phyloP scores from a whole-genome alignment of 2,113 vertebrate species.

The Sinocyclocheilus maitianheensis region DNA sequence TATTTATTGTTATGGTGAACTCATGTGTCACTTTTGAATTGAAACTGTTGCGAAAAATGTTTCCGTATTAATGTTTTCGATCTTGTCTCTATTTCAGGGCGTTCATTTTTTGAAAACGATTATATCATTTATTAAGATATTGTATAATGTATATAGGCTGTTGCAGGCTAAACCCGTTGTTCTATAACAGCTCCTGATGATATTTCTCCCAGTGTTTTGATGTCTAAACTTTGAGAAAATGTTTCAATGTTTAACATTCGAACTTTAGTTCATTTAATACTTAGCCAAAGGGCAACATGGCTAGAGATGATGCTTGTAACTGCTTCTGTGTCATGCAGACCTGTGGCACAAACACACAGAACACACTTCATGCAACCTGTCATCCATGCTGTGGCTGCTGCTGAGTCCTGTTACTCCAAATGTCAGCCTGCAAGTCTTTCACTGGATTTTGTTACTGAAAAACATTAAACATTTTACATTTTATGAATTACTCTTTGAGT shows the following conservation, averaged over 20 bases:
- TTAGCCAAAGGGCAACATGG: constrained; percentile 22
- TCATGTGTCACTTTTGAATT: constrained; percentile 17
- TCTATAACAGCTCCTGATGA: not conserved
- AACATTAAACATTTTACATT: constrained; percentile 39
- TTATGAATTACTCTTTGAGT: constrained; percentile 12
- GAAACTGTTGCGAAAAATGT: constrained; percentile 22
- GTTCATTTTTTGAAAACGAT: not conserved
- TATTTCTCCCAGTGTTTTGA: constrained; percentile 22
- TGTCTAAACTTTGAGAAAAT: constrained; percentile 13
- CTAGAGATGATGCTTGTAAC: constrained; percentile 24
- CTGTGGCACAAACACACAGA: constrained; percentile 18
- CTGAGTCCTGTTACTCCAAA: constrained; percentile 29
- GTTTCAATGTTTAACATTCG: constrained; percentile 25
- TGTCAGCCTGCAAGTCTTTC: constrained; percentile 42
- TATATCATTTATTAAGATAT: constrained; percentile 39
- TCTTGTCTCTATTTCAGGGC: constrained; percentile 38
- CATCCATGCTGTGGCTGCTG: constrained; percentile 13
- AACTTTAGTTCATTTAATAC: not conserved
- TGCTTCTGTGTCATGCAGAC: constrained; percentile 29
- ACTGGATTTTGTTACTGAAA: constrained; percentile 40
- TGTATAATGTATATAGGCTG: constrained; percentile 38
- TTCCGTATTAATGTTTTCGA: not conserved
- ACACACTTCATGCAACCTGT: constrained; percentile 10
- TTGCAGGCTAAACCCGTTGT: constrained; percentile 5
- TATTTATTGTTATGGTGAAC: constrained; percentile 32